Evolutionary conservation across 2,113 vertebrate species (phyloP), one percentile per base, ranked within the genome.

Genomic region (Microtus montanus): DNA sequence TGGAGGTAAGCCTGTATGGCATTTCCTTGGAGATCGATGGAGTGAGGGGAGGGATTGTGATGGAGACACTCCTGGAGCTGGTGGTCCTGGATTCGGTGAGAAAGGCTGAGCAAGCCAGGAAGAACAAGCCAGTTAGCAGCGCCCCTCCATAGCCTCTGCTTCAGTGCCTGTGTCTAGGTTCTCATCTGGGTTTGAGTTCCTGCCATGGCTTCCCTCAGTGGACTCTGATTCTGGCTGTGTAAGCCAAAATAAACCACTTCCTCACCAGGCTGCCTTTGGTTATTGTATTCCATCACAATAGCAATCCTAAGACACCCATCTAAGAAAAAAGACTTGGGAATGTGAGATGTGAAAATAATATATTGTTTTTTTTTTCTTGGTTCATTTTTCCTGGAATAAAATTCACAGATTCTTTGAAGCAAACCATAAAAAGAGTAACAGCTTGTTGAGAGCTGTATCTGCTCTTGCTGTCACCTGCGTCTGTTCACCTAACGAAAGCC

Each of bases 341-440:
- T 61, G 52, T 80, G 41, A 92, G 49, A 88, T 82, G 90, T 17
- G 24, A 47, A 85, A 90, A 82, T 58, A 88, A 84, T n/a, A 64
- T 70, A 30, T 26, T 66, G 41, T 91, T 14, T 92, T 83, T 68
- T 8, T 70, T 79, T 94, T 90, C 83, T 75, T 94, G 58, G 35
- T 61, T 73, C 49, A 41, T 87, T 92, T 92, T 85, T 92, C 38
- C 41, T 68, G 47, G 28, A 91, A 87, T 87, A 70, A 74, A 94
- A 90, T 86, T 82, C 22, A 63, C 49, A 89, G 73, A 68, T 78
- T 88, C 77, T 88, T 92, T 85, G 83, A 90, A 63, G 47, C 41
- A 84, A 92, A 74, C n/a, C 68, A 86, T 33, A 47, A 85, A 85
- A 52, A 86, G 41, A 61, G n/a, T 52, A 54, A 54, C 38, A 68